Evolutionary conservation across 2,888 invertebrate genomes (phyloP).

Genomic region (Cynaeus angustus): DNA sequence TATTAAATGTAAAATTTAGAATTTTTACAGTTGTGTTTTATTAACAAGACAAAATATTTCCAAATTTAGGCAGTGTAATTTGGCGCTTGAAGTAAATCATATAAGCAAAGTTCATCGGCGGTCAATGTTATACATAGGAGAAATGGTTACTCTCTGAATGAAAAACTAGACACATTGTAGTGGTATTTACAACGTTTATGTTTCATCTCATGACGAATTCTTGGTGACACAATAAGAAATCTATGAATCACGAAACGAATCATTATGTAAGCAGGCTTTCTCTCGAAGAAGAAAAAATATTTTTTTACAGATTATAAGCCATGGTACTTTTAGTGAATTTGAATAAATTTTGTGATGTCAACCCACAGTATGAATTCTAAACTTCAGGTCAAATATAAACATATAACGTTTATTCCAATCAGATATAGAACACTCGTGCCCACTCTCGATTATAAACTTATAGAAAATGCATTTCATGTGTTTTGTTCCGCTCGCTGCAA

Average conservation of each 20-base stretch:
- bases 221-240: constrained; percentile 19
- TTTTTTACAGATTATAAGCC: too few relatives aligned
- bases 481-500: constrained; percentile 29
- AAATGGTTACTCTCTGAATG: constrained; percentile 22
- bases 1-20: too few relatives aligned
- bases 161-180: constrained; percentile 10
- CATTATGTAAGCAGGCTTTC: background rate
- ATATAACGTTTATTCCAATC: too few relatives aligned
- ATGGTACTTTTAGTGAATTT: too few relatives aligned
- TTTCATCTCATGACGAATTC: constrained; percentile 12
- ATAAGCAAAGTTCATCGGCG: constrained; percentile 60
- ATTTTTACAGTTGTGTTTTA: too few relatives aligned
- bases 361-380: too few relatives aligned
- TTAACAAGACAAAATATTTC: too few relatives aligned
- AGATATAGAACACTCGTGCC: background rate
- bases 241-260: background rate
- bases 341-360: too few relatives aligned
- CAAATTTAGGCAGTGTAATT: constrained; percentile 34
- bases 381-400: too few relatives aligned
- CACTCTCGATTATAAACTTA: constrained; percentile 11
- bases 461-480: constrained; percentile 11
- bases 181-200: constrained; percentile 19
- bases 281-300: too few relatives aligned
- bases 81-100: constrained; percentile 44
- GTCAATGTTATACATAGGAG: constrained; percentile 63